Conservation (phyloP, 2,888 invertebrate genomes). For the Diploptera punctata region DNA sequence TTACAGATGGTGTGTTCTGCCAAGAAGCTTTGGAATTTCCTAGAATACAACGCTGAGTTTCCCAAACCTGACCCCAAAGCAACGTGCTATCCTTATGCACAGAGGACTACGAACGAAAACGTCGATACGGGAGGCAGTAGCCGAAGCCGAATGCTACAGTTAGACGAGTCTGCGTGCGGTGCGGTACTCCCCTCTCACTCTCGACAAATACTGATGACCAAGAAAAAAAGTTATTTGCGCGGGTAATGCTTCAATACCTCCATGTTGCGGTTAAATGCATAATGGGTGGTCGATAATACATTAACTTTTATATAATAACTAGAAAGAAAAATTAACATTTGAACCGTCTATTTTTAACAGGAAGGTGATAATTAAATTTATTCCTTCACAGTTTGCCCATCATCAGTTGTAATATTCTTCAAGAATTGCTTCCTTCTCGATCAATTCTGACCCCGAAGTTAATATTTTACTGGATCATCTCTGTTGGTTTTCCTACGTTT, state of each 20-base stretch:
- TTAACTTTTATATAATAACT: too few relatives aligned
- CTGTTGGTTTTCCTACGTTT: too few relatives aligned
- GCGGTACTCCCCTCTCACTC: background rate
- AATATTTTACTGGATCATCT: too few relatives aligned
- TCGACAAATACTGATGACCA: too few relatives aligned
- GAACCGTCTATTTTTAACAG: too few relatives aligned
- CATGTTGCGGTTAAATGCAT: background rate
- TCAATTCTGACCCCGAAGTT: too few relatives aligned
- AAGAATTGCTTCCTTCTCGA: too few relatives aligned
- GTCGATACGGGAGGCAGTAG: constrained; percentile 14
- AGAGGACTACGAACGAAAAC: background rate
- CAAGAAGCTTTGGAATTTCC: background rate
- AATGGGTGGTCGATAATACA: background rate
- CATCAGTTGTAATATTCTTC: too few relatives aligned
- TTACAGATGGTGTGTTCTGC: background rate
- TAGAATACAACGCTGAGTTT: background rate
- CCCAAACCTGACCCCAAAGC: constrained; percentile 1
- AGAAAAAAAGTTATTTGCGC: background rate
- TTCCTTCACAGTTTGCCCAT: too few relatives aligned
- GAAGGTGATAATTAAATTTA: too few relatives aligned
- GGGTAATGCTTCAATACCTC: background rate
- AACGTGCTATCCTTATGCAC: background rate
- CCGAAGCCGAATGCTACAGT: background rate
- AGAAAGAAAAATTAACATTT: too few relatives aligned
- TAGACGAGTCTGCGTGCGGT: constrained; percentile 16